Conservation (phyloP, 2,888 invertebrate genomes). For the Torymus tubicola region DNA sequence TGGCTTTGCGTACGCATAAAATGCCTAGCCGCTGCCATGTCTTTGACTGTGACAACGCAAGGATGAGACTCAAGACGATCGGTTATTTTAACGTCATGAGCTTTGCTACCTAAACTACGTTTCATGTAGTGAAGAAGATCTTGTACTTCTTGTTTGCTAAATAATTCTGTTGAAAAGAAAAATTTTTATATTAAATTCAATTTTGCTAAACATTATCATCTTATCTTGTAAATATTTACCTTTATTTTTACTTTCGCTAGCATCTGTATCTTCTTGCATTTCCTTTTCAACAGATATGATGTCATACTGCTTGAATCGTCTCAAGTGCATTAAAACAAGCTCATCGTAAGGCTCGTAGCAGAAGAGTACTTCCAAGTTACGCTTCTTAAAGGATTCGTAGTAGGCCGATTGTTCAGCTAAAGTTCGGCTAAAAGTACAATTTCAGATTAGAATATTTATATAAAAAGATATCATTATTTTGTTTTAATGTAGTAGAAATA, state of each 20-base stretch:
- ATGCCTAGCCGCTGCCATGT: constrained; percentile 97
- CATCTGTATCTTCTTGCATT: constrained; percentile 85
- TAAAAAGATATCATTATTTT: constrained; percentile 23
- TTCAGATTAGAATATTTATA: too few relatives aligned
- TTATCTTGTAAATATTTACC: constrained; percentile 49
- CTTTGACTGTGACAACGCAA: constrained; percentile 95
- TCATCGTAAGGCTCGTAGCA: constrained; percentile 99
- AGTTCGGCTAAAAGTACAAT: constrained; percentile 83
- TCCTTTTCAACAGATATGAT: constrained; percentile 96
- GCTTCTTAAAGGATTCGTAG: constrained; percentile 92
- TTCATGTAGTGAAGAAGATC: constrained; percentile 89
- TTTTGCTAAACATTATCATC: neutral
- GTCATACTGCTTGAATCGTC: constrained; percentile 85
- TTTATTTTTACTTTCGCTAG: constrained; percentile 74
- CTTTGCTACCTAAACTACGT: constrained; percentile 86
- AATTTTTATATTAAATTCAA: neutral
- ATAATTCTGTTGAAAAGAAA: constrained; percentile 16
- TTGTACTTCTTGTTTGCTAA: constrained; percentile 86
- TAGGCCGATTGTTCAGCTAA: constrained; percentile 97
- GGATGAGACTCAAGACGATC: constrained; percentile 92
- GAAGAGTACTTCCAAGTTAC: constrained; percentile 93
- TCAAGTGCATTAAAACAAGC: constrained; percentile 92
- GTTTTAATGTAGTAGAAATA: constrained; percentile 1
- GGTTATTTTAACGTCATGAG: constrained; percentile 89
- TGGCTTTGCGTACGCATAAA: constrained; percentile 93